Conservation (phyloP, 2,797 vertebrate species). For the Dryobates pubescens region DNA sequence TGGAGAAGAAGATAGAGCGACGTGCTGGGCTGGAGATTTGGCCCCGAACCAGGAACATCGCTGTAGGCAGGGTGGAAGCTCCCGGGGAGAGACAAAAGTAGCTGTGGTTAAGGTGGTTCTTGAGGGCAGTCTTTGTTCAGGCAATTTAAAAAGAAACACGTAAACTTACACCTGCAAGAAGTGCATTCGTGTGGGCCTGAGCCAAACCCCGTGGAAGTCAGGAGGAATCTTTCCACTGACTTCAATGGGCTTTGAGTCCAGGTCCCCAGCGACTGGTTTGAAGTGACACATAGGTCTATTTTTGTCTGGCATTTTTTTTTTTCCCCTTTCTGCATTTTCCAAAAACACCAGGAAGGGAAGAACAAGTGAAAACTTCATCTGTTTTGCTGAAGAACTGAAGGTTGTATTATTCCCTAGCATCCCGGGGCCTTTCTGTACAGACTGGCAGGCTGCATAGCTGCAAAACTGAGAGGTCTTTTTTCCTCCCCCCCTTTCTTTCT, state of each 20-base stretch:
- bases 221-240: conserved; percentile 61
- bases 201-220: neutral
- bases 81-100: neutral
- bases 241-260: conserved; percentile 14
- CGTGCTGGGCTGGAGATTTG: conserved; percentile 14
- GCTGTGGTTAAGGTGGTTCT: conserved; percentile 31
- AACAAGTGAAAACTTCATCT: conserved; percentile 40
- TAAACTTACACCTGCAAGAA: conserved; percentile 30
- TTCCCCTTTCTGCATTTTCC: conserved; percentile 23
- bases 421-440: neutral
- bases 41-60: neutral
- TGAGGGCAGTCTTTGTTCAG: conserved; percentile 43
- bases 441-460: neutral
- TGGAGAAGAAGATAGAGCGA: neutral
- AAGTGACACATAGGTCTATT: conserved; percentile 51
- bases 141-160: neutral
- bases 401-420: conserved; percentile 12
- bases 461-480: neutral
- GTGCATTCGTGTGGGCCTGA: neutral
- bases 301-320: conserved; percentile 41
- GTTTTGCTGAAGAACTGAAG: conserved; percentile 34
- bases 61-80: conserved; percentile 39
- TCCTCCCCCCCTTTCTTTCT: neutral
- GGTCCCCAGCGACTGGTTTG: neutral
- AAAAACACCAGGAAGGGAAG: conserved; percentile 37